phyloP scores from a whole-genome alignment of 2,888 invertebrate genomes.

The Pedicia rivosa region DNA sequence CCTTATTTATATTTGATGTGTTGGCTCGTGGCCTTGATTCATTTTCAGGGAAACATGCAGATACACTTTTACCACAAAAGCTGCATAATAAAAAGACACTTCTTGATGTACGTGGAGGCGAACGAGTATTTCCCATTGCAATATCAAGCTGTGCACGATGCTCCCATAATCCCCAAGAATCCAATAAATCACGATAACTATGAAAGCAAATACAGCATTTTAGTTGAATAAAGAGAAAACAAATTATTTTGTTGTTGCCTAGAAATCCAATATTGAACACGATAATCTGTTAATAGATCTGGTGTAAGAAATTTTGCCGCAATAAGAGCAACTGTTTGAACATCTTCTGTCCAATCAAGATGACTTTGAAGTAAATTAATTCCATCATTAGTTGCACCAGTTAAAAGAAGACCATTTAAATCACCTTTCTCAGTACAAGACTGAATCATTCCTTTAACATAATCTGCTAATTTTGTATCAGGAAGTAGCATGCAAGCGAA shows the following conservation, averaged over 20 bases:
- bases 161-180: constrained; percentile 84
- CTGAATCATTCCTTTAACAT: constrained; percentile 52
- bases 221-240: constrained; percentile 3
- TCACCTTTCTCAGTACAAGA: constrained; percentile 60
- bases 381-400: constrained; percentile 62
- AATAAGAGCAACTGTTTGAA: constrained; percentile 77
- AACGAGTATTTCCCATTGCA: constrained; percentile 43
- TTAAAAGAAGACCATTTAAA: constrained; percentile 69
- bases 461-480: constrained; percentile 63
- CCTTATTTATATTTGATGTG: constrained; percentile 27
- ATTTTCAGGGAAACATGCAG: constrained; percentile 58
- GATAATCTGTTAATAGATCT: constrained; percentile 44
- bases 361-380: constrained; percentile 71
- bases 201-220: no score
- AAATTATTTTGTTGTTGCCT: constrained; percentile 31
- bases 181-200: constrained; percentile 70
- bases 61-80: constrained; percentile 88
- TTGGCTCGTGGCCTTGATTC: constrained; percentile 33
- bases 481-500: constrained; percentile 77
- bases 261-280: constrained; percentile 50
- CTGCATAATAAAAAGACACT: constrained; percentile 77
- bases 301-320: constrained; percentile 60
- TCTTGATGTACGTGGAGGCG: constrained; percentile 38
- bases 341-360: constrained; percentile 73
- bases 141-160: constrained; percentile 82